Evolutionary conservation across 1,140 invertebrate species (phyloP), one percentile per base, ranked within the genome.

Genomic region (Schlechtendalia chinensis): DNA sequence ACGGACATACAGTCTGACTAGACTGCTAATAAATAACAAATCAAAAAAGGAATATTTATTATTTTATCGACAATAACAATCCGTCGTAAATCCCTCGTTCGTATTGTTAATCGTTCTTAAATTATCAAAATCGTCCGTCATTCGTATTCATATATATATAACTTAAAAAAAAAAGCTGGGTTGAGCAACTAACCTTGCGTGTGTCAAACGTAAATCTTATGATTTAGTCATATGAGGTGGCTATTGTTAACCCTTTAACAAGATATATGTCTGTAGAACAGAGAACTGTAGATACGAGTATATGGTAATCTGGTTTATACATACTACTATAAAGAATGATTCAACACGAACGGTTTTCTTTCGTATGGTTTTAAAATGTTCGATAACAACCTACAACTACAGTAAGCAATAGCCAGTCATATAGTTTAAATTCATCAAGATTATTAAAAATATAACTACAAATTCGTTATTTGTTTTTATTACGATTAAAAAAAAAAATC

Each of bases 81-180:
- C 16, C 11, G 47, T 54, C 24, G 24, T 72, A 54, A 72, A 54
- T 17, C 69, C 69, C 69, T 45, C n/a, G 47, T 54, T 24, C 29
- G 47, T 54, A 29, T 54, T 54, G 17, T 54, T 72, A 72, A 72
- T 72, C 69, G 47, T 72, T 72, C 27, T 72, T 72, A 50, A 53
- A 72, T 72, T 54, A 14, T 54, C 14, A 54, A 54, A 53, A 72
- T 53, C 69, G 50, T 53, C 16, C 67, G 53, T 71, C 47, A 53
- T n/a, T 27, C 27, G 14, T 24, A 27, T 45, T 19, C 47, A 50
- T 10, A 59, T 19, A 17, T 1, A 50, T 5, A 50, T 0, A 50
- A 14, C 5, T 72, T 72, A 3, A 14, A 50, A 50, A 69, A 69
- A 16, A 24, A 47, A 69, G 45, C 19, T 3, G 10, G 45, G 10